Evolutionary conservation across 2,113 vertebrate species (phyloP).

Genomic region (Colius striatus): DNA sequence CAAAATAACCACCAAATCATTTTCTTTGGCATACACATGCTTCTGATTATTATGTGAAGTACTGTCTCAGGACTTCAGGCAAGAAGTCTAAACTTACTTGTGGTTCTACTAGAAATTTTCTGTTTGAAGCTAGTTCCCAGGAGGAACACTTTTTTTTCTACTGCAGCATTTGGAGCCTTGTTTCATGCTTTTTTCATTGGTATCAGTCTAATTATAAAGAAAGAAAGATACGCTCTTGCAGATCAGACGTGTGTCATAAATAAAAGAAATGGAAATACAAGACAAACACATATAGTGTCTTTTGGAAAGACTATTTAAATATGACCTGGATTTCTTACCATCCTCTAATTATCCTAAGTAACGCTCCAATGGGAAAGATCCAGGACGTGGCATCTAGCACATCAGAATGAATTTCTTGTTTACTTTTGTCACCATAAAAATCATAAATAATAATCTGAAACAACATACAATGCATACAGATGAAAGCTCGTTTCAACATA

Average conservation of each 20-base stretch:
- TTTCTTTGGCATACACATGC: not conserved
- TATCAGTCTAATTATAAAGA: not conserved
- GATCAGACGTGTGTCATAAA: not conserved
- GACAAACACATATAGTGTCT: not conserved
- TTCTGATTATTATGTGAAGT: not conserved
- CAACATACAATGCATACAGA: conserved; percentile 14
- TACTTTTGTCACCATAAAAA: conserved; percentile 71
- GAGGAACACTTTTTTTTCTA: not conserved
- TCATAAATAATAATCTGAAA: conserved; percentile 83
- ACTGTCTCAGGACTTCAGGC: not conserved
- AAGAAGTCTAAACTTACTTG: not conserved
- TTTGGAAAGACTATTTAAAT: conserved; percentile 10
- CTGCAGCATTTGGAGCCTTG: not conserved
- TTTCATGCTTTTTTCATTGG: not conserved
- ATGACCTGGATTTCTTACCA: conserved; percentile 77
- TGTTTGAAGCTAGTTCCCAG: not conserved
- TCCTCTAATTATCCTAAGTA: conserved; percentile 82
- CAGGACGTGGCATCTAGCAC: conserved; percentile 76
- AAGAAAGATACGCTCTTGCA: not conserved
- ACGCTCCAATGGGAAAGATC: conserved; percentile 74
- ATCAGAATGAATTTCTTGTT: conserved; percentile 77
- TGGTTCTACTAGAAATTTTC: not conserved
- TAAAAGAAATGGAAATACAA: not conserved
- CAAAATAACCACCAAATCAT: not conserved
- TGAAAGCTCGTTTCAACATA: conserved; percentile 7